Evolutionary conservation across 2,888 invertebrate species (phyloP), one percentile per base, ranked within the genome.

Genomic region (Calameuta idolon): DNA sequence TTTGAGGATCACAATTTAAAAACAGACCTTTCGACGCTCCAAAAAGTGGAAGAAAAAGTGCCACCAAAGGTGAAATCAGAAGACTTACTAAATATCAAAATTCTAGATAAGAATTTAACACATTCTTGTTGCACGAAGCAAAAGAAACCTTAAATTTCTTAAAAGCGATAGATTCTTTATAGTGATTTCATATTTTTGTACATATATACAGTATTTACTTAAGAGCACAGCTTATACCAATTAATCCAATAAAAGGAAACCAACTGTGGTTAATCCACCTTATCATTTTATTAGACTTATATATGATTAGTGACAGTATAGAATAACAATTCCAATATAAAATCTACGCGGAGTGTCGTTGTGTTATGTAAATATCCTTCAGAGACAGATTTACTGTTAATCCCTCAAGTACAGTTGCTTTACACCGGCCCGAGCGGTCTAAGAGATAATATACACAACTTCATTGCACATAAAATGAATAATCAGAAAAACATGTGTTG

Each of bases 1-100:
- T 81, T 87, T 34, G 81, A 86, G 11, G 80, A 82, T 69, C 89
- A 89, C 34, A 85, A 88, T 81, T 85, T 89, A 31, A 74, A 78
- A 73, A 82, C 84, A 23, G 83, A 86, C 40, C 15, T 74, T 9
- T 74, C 74, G 5, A 31, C 73, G 31, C 40, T 33, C 11, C 5
- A n/a, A 69, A 33, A 68, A n/a, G 74, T 69, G 69, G 71, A 74
- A 37, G 75, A 77, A 31, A 37, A 74, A 80, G 23, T 55, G 9
- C 34, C 75, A 33, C 55, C 83, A 12, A 34, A 71, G 71, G 33
- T 12, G 11, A 33, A 31, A 4, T 31, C 71, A 71, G 33, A 71
- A 3, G 31, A 71, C 3, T 15, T 55, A 55, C 23, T 71, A 71
- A 85, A 88, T 81, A 77, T 88, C 69, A 87, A 82, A 79, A 85